A percentile compares a stretch with the other conserved stretches of the same genome.
Evolutionary conservation across 2,113 vertebrate genomes (phyloP).

Genomic region (Platycercus adscitus): DNA sequence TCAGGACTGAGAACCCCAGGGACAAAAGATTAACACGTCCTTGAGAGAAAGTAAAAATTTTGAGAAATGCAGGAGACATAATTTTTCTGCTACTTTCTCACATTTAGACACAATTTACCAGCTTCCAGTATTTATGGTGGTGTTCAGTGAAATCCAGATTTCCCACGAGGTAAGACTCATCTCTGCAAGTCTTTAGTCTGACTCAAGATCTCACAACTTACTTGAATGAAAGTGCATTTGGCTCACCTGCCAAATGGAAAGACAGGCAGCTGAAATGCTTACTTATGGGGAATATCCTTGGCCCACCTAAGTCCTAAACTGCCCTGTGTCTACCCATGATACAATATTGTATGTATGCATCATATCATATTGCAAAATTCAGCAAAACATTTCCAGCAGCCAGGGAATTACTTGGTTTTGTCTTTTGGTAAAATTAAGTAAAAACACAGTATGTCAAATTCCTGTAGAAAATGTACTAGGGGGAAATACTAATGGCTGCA

Average conservation of each 20-base stretch:
- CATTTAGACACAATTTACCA: neutral
- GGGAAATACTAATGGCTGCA: neutral
- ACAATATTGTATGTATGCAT: neutral
- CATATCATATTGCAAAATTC: neutral
- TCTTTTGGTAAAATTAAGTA: neutral
- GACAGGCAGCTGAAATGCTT: neutral
- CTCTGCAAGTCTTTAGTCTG: neutral
- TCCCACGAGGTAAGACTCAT: neutral
- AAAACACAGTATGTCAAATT: neutral
- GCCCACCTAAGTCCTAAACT: neutral
- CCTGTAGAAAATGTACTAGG: neutral
- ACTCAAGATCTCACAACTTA: neutral
- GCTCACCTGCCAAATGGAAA: neutral
- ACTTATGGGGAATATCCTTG: neutral
- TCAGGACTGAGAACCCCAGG: neutral
- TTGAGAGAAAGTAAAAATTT: neutral
- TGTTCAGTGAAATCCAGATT: neutral
- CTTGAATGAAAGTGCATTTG: neutral
- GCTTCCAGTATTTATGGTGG: neutral
- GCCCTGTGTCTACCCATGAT: neutral
- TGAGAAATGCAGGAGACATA: neutral
- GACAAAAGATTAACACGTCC: neutral
- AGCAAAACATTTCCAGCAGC: neutral
- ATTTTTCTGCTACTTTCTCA: neutral
- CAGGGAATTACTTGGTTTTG: neutral